phyloP scores from a whole-genome alignment of 2,113 vertebrate genomes.

The Mus pahari region DNA sequence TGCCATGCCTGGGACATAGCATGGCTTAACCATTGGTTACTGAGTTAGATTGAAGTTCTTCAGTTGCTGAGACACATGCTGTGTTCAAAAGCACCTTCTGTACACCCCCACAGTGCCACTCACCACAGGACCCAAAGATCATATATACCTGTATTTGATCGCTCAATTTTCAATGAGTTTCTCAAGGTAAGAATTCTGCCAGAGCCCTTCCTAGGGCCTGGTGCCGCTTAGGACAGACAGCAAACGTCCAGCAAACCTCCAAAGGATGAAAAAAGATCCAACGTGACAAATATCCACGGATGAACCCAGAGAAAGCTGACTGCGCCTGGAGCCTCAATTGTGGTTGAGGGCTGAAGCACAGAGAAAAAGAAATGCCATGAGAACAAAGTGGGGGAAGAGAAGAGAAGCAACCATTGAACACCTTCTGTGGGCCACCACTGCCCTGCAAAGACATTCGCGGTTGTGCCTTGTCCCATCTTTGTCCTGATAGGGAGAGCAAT shows the following conservation, averaged over 20 bases:
- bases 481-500: background rate
- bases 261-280: background rate
- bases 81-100: background rate
- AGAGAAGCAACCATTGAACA: background rate
- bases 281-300: background rate
- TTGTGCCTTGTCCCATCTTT: background rate
- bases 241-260: background rate
- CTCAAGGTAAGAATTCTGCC: background rate
- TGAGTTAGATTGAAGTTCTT: background rate
- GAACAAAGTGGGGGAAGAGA: background rate
- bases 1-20: no score
- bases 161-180: background rate
- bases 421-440: background rate
- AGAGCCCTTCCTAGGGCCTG: background rate
- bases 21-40: background rate
- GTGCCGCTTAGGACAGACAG: background rate
- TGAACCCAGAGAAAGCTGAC: no score
- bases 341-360: background rate
- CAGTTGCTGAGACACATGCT: background rate
- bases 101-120: background rate
- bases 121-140: background rate
- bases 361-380: background rate
- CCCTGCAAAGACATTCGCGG: background rate
- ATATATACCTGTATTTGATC: background rate
- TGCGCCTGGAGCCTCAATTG: background rate